Evolutionary conservation across 2,113 vertebrate genomes (phyloP).

Genomic region (Loxodonta africana): DNA sequence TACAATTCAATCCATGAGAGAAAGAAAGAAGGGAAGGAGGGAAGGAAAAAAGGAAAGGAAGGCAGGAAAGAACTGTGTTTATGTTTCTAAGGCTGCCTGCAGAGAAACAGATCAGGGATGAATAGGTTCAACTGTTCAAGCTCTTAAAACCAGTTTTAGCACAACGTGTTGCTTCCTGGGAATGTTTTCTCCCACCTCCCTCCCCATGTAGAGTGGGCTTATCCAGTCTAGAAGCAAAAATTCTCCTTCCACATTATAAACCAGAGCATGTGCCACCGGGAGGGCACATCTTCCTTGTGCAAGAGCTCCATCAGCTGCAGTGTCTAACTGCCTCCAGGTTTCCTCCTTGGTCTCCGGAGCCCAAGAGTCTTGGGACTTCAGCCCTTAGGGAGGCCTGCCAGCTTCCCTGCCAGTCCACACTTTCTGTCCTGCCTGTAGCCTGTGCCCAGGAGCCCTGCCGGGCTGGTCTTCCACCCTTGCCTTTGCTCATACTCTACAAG

Average conservation of each 20-base stretch:
- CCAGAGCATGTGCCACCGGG: background rate
- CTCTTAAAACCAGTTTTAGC: conserved; percentile 2
- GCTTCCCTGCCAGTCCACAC: background rate
- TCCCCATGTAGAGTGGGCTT: background rate
- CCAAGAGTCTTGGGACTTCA: background rate
- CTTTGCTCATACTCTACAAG: background rate
- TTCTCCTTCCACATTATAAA: background rate
- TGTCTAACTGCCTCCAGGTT: background rate
- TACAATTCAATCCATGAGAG: no score
- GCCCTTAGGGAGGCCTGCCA: background rate
- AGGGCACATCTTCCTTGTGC: background rate
- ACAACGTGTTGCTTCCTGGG: background rate
- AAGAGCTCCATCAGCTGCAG: background rate
- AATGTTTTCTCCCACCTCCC: no score
- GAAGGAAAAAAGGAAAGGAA: no score
- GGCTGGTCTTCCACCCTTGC: background rate
- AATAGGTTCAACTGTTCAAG: background rate
- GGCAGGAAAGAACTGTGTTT: background rate
- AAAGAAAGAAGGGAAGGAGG: background rate
- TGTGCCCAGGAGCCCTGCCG: background rate
- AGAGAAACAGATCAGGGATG: background rate
- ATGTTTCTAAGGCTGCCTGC: background rate
- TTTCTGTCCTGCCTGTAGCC: background rate
- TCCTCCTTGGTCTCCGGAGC: background rate
- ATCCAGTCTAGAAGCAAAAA: background rate